Base-by-base conservation (phyloP, 2,888 invertebrate genomes). In the Lapara coniferarum region DNA sequence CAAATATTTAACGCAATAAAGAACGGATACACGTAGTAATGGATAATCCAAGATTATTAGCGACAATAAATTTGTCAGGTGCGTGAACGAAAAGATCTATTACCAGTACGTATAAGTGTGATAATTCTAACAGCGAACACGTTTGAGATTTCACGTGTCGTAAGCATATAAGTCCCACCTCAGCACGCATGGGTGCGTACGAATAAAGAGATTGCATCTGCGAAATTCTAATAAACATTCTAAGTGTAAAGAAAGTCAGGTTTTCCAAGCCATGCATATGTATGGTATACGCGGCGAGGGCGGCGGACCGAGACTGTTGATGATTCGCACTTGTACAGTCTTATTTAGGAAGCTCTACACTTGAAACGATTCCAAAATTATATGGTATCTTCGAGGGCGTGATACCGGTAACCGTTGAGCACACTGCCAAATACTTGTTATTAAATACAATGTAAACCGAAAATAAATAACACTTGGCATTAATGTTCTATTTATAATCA, bases 241-340 rank as follows among this genome's bases (percentile, higher is more conserved):
- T 86, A 81, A 82, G 87, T 85, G 85, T 87, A 81, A 92, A 90
- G 92, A 92, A 92, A 92, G 92, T 91, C 78, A 74, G 84, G 86
- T 88, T 91, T 89, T 90, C 89, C 87, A 89, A 82, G 79, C 74
- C 83, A 87, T 89, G 82, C 86, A 87, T 88, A 89, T 90, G 88
- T 83, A 90, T 89, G 85, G 83, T 81, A 76, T 69, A 59, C 66
- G 68, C 82, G 82, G 77, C 81, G 84, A 73, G 80, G 57, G 83
- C 87, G 76, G 74, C 84, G 82, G 86, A 89, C 82, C 90, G 88
- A 75, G 78, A 66, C 66, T 51, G 37, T 53, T 56, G 52, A 52
- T 66, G 71, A 73, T 73, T 71, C 70, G 68, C 69, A 69, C 74
- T 75, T 77, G 74, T 69, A 66, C 66, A 37, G 52, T 58, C 58